Evolutionary conservation across 35 echinoderm and acorn worm species (phyloP).

Genomic region (Stichopus chloronotus): DNA sequence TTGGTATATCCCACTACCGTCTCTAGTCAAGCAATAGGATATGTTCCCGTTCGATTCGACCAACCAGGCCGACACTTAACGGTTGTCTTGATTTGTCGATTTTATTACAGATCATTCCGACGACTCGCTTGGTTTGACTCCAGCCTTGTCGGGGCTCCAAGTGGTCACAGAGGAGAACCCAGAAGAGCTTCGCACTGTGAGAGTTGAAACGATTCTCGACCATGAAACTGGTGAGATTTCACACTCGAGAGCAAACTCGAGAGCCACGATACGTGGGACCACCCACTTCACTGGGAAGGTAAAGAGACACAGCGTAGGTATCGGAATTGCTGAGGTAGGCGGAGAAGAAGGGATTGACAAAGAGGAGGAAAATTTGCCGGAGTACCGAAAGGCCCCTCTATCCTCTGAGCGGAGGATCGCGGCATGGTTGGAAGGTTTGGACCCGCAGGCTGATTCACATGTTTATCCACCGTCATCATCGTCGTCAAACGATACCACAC

Average conservation of each 20-base stretch:
- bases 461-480: no score
- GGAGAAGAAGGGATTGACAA: neutral
- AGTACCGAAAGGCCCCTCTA: constrained; percentile 21
- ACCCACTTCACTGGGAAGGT: neutral
- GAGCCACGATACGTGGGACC: neutral
- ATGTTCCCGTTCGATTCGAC: no score
- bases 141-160: constrained; percentile 2
- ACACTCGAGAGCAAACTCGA: neutral
- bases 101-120: neutral
- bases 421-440: constrained; percentile 11
- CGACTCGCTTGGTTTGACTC: neutral
- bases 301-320: neutral
- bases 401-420: neutral
- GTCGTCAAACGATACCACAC: neutral
- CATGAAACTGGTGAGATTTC: constrained; percentile 5
- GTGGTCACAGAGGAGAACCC: constrained; percentile 2
- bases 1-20: no score
- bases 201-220: neutral
- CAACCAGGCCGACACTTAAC: no score
- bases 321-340: neutral
- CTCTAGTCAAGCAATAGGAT: no score
- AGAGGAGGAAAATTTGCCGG: constrained; percentile 14
- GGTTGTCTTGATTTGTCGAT: neutral
- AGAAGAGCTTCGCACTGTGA: neutral
- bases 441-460: neutral